Conservation (phyloP, 2,113 vertebrate genomes). For the Ramphastos sulfuratus region DNA sequence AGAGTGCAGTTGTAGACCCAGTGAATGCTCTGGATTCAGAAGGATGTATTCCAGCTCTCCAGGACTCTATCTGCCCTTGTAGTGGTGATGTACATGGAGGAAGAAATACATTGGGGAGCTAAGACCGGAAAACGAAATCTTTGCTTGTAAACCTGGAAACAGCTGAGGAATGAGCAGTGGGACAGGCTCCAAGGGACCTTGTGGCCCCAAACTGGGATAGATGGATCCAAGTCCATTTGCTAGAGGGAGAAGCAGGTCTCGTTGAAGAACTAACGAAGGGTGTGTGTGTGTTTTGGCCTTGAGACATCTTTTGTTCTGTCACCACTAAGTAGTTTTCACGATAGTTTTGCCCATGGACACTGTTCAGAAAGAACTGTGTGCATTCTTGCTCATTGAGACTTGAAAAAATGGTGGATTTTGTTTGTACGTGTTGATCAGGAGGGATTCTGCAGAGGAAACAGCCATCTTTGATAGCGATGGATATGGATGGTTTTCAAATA, state of each 20-base stretch:
- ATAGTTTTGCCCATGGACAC: neutral
- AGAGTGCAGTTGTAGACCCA: neutral
- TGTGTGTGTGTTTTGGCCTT: neutral
- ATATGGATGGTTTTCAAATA: neutral
- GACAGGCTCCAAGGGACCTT: neutral
- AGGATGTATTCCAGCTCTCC: neutral
- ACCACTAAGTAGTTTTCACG: neutral
- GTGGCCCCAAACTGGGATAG: no score
- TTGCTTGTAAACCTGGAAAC: neutral
- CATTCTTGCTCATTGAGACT: neutral
- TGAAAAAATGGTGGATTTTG: conserved; percentile 3
- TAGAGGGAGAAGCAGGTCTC: neutral
- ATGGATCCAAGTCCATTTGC: neutral
- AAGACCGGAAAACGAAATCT: neutral
- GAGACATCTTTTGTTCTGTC: neutral
- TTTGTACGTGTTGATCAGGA: neutral
- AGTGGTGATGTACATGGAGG: neutral
- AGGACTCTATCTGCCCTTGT: neutral
- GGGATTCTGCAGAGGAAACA: neutral
- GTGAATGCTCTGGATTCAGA: neutral
- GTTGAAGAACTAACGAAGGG: neutral
- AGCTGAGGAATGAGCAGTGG: neutral
- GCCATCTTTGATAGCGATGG: neutral
- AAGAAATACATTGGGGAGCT: neutral
- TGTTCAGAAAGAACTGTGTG: neutral